Percentiles rank a stretch among this genome's conserved stretches.
Conservation (phyloP, 1,140 invertebrate species). For the Neodiprion lecontei region DNA sequence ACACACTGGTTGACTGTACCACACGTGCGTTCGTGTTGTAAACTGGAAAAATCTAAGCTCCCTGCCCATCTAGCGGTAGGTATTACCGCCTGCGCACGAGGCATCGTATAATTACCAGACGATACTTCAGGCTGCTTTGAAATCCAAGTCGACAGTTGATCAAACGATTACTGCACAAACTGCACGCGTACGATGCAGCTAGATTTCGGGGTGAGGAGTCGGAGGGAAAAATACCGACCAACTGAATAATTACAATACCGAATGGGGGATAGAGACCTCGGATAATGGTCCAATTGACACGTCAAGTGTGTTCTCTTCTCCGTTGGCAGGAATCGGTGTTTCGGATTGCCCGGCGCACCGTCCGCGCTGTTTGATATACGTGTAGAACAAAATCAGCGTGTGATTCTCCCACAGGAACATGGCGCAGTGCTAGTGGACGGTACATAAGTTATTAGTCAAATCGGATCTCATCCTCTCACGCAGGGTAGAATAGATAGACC, state of each 20-base stretch:
- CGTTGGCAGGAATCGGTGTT: too few relatives aligned
- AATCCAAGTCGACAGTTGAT: background rate
- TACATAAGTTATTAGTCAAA: background rate
- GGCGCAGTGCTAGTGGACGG: background rate
- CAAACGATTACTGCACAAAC: background rate
- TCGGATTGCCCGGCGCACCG: too few relatives aligned
- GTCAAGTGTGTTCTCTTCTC: too few relatives aligned
- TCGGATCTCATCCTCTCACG: background rate
- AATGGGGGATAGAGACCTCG: background rate
- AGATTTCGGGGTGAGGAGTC: background rate
- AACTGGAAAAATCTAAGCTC: too few relatives aligned
- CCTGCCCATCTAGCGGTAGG: too few relatives aligned
- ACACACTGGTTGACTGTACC: background rate
- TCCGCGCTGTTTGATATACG: too few relatives aligned
- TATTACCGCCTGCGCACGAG: background rate
- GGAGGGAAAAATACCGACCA: background rate
- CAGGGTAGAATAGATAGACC: background rate
- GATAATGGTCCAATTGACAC: background rate
- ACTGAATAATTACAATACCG: background rate
- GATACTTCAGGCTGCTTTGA: background rate
- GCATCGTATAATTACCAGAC: background rate
- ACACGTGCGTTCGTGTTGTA: too few relatives aligned
- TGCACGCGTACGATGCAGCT: too few relatives aligned
- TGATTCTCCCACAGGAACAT: background rate
- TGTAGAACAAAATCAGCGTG: background rate